A percentile compares a stretch with the other conserved stretches of the same genome.
phyloP scores from a whole-genome alignment of 1,140 invertebrate species.

The Polypedilum vanderplanki region DNA sequence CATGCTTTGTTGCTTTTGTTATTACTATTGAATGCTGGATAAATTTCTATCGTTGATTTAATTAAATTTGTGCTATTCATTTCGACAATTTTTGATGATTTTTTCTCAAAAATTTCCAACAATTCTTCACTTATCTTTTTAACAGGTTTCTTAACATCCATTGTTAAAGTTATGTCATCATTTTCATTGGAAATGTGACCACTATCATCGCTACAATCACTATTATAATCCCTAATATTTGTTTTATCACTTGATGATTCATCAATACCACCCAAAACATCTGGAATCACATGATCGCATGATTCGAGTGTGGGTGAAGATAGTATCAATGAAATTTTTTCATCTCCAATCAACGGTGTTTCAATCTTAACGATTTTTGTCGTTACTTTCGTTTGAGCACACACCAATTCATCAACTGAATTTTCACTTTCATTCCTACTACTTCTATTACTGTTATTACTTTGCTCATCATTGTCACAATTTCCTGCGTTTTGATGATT shows the following conservation, averaged over 20 bases:
- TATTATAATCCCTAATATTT: slow-evolving; percentile 38
- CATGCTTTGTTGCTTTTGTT: slow-evolving; percentile 35
- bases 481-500: not conserved
- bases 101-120: slow-evolving; percentile 8
- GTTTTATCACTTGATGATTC: slow-evolving; percentile 29
- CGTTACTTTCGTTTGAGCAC: not conserved
- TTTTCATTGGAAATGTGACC: slow-evolving; percentile 69
- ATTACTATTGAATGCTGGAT: slow-evolving; percentile 32
- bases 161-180: slow-evolving; percentile 38
- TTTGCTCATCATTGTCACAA: not conserved
- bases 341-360: not conserved
- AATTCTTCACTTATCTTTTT: not conserved
- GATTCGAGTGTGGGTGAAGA: not conserved
- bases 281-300: not conserved
- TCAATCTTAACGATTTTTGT: slow-evolving; percentile 13
- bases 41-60: slow-evolving; percentile 41
- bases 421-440: not conserved
- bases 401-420: not conserved
- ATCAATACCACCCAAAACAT: slow-evolving; percentile 11
- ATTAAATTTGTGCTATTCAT: slow-evolving; percentile 40
- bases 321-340: not conserved
- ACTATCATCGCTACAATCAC: slow-evolving; percentile 62
- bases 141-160: slow-evolving; percentile 34
- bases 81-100: slow-evolving; percentile 35
- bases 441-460: not conserved